phyloP scores from a whole-genome alignment of 2,113 vertebrate species.

The Entelurus aequoreus region DNA sequence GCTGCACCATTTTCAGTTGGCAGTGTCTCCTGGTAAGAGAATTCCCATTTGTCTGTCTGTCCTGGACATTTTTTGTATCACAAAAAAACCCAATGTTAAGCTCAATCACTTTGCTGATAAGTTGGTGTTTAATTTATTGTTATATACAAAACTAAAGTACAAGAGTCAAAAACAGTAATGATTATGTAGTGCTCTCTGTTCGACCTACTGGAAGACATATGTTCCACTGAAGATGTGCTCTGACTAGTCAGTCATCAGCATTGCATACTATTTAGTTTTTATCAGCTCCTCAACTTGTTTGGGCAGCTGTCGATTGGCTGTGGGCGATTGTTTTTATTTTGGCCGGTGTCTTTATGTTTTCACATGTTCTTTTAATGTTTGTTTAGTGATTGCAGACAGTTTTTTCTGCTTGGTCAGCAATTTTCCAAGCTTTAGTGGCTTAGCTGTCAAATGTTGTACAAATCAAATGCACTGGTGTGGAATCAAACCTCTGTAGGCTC shows the following conservation, averaged over 20 bases:
- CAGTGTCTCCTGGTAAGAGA: conserved; percentile 88
- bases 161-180: not conserved
- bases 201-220: too few relatives aligned
- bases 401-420: conserved; percentile 38
- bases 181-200: too few relatives aligned
- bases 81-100: not conserved
- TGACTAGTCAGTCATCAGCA: too few relatives aligned
- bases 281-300: too few relatives aligned
- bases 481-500: conserved; percentile 17
- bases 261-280: too few relatives aligned
- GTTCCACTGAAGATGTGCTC: too few relatives aligned
- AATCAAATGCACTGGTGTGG: conserved; percentile 16
- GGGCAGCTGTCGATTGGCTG: not conserved
- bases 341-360: not conserved
- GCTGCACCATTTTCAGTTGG: conserved; percentile 90
- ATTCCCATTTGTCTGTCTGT: not conserved
- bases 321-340: not conserved
- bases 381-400: not conserved
- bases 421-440: conserved; percentile 15
- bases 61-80: not conserved
- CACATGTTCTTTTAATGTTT: not conserved
- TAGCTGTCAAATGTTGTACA: conserved; percentile 21
- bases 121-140: not conserved
- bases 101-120: not conserved
- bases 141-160: not conserved